These are phyloP conservation scores for Machimus rusticus DNA, from an alignment of 2,888 invertebrate species.

Conservation along the genomic window DNA sequence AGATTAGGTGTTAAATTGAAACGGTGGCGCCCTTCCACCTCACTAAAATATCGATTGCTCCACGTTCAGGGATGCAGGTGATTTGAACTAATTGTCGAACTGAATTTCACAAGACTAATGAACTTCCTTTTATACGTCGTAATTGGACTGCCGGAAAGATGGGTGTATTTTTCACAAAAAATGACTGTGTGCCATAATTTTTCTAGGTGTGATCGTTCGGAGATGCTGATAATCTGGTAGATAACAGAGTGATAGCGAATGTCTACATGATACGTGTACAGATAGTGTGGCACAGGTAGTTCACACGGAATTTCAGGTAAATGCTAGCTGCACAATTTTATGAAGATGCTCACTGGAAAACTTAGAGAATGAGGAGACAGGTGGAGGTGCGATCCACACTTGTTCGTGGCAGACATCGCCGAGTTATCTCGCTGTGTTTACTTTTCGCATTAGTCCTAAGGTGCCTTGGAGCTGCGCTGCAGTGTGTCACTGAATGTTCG, in stretches of 20 bases:
- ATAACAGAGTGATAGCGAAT: constrained; percentile 19
- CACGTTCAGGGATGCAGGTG: background rate
- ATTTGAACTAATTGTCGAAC: constrained; percentile 16
- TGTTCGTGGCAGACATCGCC: background rate
- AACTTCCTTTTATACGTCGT: constrained; percentile 30
- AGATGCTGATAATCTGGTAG: constrained; percentile 16
- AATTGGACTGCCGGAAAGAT: background rate
- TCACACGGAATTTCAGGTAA: background rate
- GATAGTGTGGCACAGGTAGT: background rate
- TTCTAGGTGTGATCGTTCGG: constrained; percentile 4
- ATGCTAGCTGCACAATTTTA: background rate
- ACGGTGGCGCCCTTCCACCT: background rate
- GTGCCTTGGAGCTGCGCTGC: background rate
- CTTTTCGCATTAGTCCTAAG: constrained; percentile 23
- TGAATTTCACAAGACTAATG: constrained; percentile 24
- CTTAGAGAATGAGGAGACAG: constrained; percentile 11
- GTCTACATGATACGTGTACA: constrained; percentile 26
- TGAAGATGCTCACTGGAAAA: background rate
- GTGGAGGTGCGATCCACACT: constrained; percentile 16
- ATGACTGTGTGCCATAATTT: constrained; percentile 2
- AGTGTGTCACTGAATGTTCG: background rate
- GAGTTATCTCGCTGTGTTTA: background rate
- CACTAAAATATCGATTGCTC: background rate
- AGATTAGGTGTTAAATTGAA: background rate
- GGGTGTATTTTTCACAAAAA: background rate